phyloP scores from a whole-genome alignment of 2,888 invertebrate species.

The Trissoscelio sp. region DNA sequence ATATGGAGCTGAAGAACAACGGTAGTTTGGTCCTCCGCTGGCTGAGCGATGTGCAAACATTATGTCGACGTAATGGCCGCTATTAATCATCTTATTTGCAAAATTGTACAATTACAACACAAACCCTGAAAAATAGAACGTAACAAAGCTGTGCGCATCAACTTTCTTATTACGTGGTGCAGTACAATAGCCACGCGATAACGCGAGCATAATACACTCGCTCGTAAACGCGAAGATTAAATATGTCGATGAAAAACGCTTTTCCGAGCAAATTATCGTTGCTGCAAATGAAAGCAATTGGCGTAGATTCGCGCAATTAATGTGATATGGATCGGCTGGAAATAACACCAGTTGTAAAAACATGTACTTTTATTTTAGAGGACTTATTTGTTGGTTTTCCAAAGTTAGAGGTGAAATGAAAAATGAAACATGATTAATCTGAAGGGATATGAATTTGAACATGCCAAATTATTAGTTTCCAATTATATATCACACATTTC shows the following conservation, averaged over 20 bases:
- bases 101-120: slow-evolving; percentile 13
- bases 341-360: too few relatives aligned
- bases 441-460: too few relatives aligned
- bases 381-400: too few relatives aligned
- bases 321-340: too few relatives aligned
- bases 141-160: background rate
- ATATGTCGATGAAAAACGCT: slow-evolving; percentile 27
- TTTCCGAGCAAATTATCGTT: slow-evolving; percentile 10
- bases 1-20: background rate
- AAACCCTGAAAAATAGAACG: background rate
- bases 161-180: slow-evolving; percentile 12
- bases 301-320: background rate
- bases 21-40: background rate
- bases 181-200: slow-evolving; percentile 3
- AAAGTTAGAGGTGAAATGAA: too few relatives aligned
- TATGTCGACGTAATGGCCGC: slow-evolving; percentile 15
- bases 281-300: background rate
- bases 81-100: slow-evolving; percentile 27
- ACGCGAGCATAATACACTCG: slow-evolving; percentile 15
- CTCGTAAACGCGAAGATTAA: slow-evolving; percentile 25
- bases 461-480: too few relatives aligned
- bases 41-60: slow-evolving; percentile 9
- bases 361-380: too few relatives aligned
- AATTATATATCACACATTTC: too few relatives aligned
- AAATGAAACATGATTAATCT: too few relatives aligned